phyloP scores from a whole-genome alignment of 1,140 invertebrate genomes.

The Bombus difficillimus region DNA sequence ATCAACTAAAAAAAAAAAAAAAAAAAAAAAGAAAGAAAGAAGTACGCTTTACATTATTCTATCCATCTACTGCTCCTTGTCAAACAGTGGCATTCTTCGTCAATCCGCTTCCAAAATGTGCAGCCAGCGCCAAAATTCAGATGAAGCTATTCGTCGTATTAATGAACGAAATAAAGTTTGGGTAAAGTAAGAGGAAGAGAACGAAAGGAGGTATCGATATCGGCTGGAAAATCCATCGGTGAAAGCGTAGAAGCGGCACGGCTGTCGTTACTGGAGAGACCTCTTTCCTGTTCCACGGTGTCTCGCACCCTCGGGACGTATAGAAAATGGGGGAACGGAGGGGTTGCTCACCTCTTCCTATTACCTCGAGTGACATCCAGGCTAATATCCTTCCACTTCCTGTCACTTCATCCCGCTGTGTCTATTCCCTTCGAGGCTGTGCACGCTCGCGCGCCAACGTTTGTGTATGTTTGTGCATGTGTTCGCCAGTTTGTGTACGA shows the following conservation, averaged over 20 bases:
- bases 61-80: no score
- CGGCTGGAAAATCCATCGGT: slow-evolving; percentile 52
- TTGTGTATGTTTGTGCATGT: slow-evolving; percentile 5
- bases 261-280: slow-evolving; percentile 38
- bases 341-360: slow-evolving; percentile 63
- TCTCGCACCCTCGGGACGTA: slow-evolving; percentile 62
- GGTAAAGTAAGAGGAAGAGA: not conserved
- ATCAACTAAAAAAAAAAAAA: no score
- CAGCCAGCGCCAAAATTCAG: not conserved
- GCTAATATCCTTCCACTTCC: slow-evolving; percentile 79
- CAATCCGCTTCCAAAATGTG: no score
- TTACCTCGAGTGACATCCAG: slow-evolving; percentile 73
- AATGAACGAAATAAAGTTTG: slow-evolving; percentile 13
- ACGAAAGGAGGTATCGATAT: slow-evolving; percentile 54
- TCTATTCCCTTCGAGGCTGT: slow-evolving; percentile 46
- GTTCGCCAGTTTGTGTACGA: not conserved
- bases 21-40: no score
- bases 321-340: slow-evolving; percentile 44
- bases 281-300: slow-evolving; percentile 60
- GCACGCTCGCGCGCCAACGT: slow-evolving; percentile 11
- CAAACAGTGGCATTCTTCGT: no score
- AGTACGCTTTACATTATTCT: no score
- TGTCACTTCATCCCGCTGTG: slow-evolving; percentile 70
- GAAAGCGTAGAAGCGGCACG: slow-evolving; percentile 34
- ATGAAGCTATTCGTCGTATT: not conserved